A percentile compares a stretch with the other conserved stretches of the same genome.
Conservation (phyloP, 2,888 invertebrate species). For the Xanthostigma xanthostigma region DNA sequence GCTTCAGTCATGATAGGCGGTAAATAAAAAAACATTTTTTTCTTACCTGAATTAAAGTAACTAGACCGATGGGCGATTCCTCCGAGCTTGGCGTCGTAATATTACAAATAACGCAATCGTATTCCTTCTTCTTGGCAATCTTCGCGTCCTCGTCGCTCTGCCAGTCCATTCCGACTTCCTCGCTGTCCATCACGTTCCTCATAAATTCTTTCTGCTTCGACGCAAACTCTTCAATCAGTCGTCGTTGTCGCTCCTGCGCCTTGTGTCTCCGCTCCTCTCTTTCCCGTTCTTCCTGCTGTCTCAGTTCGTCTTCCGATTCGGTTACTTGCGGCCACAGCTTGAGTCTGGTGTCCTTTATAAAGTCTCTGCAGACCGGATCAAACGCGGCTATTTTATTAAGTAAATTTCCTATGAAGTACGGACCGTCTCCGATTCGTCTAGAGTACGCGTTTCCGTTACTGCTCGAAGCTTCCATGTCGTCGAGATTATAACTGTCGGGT, state of each 20-base stretch:
- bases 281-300: slow-evolving; percentile 50
- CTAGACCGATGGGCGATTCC: slow-evolving; percentile 74
- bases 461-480: slow-evolving; percentile 24
- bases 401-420: slow-evolving; percentile 69
- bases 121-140: slow-evolving; percentile 45
- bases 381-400: slow-evolving; percentile 58
- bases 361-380: slow-evolving; percentile 53
- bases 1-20: neutral
- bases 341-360: slow-evolving; percentile 54
- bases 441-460: slow-evolving; percentile 19
- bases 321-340: slow-evolving; percentile 70
- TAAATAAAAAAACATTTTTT: neutral
- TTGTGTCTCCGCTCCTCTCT: slow-evolving; percentile 69
- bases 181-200: slow-evolving; percentile 56
- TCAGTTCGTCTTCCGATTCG: slow-evolving; percentile 62
- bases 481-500: slow-evolving; percentile 56
- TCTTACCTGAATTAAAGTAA: slow-evolving; percentile 63
- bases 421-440: slow-evolving; percentile 64
- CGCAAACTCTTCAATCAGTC: slow-evolving; percentile 87
- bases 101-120: slow-evolving; percentile 93
- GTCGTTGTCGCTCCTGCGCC: slow-evolving; percentile 80
- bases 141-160: slow-evolving; percentile 43
- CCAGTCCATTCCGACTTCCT: slow-evolving; percentile 44
- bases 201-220: slow-evolving; percentile 82
- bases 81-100: slow-evolving; percentile 75